Percentiles rank a stretch among this genome's conserved stretches.
These are phyloP conservation scores for Drosophila mayaguana DNA, from an alignment of 2,888 invertebrate genomes.

Conservation along the genomic window DNA sequence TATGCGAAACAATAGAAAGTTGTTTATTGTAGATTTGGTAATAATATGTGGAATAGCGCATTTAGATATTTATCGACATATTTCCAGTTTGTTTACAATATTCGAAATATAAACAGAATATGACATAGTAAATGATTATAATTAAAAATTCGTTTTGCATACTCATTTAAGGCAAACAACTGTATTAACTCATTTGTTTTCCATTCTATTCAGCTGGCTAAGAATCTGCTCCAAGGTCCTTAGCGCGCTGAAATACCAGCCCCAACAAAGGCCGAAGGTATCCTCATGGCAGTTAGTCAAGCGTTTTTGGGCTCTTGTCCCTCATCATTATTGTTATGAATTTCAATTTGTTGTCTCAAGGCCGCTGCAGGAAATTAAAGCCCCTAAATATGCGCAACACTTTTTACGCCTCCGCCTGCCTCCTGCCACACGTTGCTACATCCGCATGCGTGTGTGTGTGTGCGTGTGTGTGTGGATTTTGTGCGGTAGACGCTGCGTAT, in stretches of 20 bases:
- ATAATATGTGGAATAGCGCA: background rate
- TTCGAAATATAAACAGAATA: background rate
- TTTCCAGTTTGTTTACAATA: background rate
- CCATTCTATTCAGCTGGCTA: slow-evolving; percentile 24
- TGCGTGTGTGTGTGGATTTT: slow-evolving; percentile 18
- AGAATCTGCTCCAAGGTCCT: slow-evolving; percentile 23
- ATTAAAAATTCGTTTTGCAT: background rate
- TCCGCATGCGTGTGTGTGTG: background rate
- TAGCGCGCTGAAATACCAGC: background rate
- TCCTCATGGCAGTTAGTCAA: slow-evolving; percentile 37
- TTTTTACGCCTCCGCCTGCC: slow-evolving; percentile 52
- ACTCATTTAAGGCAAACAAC: slow-evolving; percentile 1
- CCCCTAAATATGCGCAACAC: slow-evolving; percentile 68
- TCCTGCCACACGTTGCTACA: slow-evolving; percentile 7
- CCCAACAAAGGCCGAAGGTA: background rate
- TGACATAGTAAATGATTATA: background rate
- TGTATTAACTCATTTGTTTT: slow-evolving; percentile 39
- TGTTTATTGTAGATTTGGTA: background rate
- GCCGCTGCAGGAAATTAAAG: slow-evolving; percentile 71
- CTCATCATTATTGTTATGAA: slow-evolving; percentile 69
- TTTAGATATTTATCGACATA: background rate
- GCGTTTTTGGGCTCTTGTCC: slow-evolving; percentile 24
- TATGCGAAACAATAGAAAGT: background rate
- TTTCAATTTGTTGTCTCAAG: slow-evolving; percentile 74
- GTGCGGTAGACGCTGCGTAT: slow-evolving; percentile 54